phyloP scores from a whole-genome alignment of 2,113 vertebrate genomes.

The Calcarius ornatus region DNA sequence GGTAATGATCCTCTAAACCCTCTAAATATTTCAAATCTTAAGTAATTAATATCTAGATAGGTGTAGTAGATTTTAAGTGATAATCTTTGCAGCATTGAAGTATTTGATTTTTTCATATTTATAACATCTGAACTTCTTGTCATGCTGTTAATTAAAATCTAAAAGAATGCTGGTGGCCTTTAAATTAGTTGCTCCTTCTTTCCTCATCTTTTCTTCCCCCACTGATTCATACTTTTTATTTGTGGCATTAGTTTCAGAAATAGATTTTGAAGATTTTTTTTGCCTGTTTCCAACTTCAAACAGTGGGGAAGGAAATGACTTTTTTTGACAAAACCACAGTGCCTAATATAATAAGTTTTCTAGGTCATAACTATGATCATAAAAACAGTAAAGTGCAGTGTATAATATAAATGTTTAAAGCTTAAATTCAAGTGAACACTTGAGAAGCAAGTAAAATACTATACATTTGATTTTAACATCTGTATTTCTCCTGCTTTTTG shows the following conservation, averaged over 20 bases:
- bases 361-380: background rate
- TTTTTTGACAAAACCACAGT: background rate
- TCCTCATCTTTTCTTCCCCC: background rate
- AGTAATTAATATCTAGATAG: background rate
- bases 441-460: background rate
- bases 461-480: background rate
- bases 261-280: background rate
- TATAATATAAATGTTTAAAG: background rate
- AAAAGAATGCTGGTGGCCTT: background rate
- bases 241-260: background rate
- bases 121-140: background rate
- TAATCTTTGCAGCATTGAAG: background rate
- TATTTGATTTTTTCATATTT: background rate
- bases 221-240: background rate
- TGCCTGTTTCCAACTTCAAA: background rate
- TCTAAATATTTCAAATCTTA: background rate
- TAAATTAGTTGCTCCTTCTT: background rate
- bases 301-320: background rate
- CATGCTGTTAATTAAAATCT: background rate
- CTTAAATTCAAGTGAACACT: background rate
- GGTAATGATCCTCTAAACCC: background rate
- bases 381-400: background rate
- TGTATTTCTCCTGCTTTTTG: background rate
- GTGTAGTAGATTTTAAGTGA: background rate
- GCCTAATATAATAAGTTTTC: background rate